A percentile compares a stretch with the other conserved stretches of the same genome.
These are phyloP conservation scores for Marmota monax DNA, from an alignment of 2,113 vertebrate species.

Conservation along the genomic window DNA sequence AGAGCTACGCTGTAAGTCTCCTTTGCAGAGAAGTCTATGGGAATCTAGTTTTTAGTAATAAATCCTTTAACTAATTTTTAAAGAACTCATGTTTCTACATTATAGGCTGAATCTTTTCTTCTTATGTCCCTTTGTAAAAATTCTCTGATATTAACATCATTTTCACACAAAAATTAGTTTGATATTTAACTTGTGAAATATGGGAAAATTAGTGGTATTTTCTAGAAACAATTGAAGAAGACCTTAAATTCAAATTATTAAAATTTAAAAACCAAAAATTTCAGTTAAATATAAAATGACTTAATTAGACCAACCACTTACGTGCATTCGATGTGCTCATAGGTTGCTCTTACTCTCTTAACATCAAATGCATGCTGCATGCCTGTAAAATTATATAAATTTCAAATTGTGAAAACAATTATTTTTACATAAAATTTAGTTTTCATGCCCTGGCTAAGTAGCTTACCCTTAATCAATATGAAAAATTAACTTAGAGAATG, in stretches of 20 bases:
- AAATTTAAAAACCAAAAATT: not conserved
- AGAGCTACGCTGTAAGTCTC: slow-evolving; percentile 95
- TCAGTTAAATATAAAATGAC: not conserved
- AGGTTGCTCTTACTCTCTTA: not conserved
- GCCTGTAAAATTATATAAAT: slow-evolving; percentile 36
- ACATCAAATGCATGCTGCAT: not conserved
- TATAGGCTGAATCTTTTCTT: not conserved
- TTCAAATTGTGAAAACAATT: not conserved
- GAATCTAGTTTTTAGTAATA: not conserved
- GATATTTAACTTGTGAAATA: not conserved
- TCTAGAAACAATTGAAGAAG: slow-evolving; percentile 2
- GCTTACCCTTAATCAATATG: not conserved
- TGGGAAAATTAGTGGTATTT: slow-evolving; percentile 22
- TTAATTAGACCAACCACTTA: not conserved
- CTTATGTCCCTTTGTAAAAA: not conserved
- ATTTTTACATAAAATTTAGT: not conserved
- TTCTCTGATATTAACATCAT: not conserved
- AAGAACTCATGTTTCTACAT: not conserved
- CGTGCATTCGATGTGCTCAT: slow-evolving; percentile 28
- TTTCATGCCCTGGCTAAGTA: not conserved
- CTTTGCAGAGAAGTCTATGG: not conserved
- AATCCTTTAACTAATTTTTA: not conserved
- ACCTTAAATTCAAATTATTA: slow-evolving; percentile 32
- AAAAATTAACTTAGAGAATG: slow-evolving; percentile 20
- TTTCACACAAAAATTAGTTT: slow-evolving; percentile 29